Percentiles rank a stretch among this genome's conserved stretches.
Conservation (phyloP, 2,113 vertebrate species). For the Ceyx cyanopectus region DNA sequence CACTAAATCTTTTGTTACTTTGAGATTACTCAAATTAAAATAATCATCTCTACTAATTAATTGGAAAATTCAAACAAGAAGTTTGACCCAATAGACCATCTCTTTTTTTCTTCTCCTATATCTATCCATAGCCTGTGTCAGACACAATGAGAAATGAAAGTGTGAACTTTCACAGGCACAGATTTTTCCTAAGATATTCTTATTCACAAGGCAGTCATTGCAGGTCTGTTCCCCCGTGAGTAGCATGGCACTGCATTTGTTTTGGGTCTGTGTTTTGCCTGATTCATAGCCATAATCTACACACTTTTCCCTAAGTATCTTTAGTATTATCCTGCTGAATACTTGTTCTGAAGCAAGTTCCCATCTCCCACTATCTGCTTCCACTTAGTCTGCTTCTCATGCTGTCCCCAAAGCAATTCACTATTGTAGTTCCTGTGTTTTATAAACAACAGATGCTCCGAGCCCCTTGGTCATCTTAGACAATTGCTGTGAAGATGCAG, state of each 20-base stretch:
- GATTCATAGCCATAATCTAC: neutral
- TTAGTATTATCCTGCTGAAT: neutral
- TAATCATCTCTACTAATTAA: neutral
- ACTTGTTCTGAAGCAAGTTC: neutral
- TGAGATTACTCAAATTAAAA: neutral
- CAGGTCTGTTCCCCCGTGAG: neutral
- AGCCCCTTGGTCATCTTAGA: slow-evolving; percentile 18
- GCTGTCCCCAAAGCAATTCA: neutral
- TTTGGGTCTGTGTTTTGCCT: neutral
- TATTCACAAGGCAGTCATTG: neutral
- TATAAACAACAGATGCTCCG: slow-evolving; percentile 3
- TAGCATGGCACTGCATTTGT: neutral
- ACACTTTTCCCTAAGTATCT: neutral
- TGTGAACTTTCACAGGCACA: neutral
- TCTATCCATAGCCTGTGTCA: neutral
- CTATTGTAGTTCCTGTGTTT: neutral
- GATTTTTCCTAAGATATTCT: neutral
- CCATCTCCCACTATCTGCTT: neutral
- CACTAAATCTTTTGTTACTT: neutral
- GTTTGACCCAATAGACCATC: neutral
- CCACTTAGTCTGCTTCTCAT: neutral
- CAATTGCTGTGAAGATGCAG: slow-evolving; percentile 18
- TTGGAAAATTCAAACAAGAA: neutral
- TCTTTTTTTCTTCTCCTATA: neutral
- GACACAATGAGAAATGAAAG: neutral